phyloP scores from a whole-genome alignment of 2,888 invertebrate genomes.

The Erebia aethiops region DNA sequence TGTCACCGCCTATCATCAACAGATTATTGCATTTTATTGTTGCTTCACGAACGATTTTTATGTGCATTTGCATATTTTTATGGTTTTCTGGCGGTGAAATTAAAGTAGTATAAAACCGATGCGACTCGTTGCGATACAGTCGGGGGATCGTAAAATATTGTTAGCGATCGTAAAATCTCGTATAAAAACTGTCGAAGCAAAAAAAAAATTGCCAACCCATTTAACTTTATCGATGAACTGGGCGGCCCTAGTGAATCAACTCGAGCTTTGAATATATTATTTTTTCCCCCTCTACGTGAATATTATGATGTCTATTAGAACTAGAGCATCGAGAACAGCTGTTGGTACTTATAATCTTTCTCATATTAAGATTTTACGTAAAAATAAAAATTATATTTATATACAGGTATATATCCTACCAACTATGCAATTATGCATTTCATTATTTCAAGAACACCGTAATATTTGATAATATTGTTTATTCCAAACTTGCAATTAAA shows the following conservation, averaged over 20 bases:
- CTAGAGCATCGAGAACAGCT: too few relatives aligned
- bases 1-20: constrained; percentile 45
- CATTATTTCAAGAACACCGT: too few relatives aligned
- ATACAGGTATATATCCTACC: too few relatives aligned
- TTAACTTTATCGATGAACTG: constrained; percentile 43
- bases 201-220: constrained; percentile 67
- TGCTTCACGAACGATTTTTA: constrained; percentile 67
- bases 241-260: constrained; percentile 27
- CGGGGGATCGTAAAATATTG: constrained; percentile 76
- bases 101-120: constrained; percentile 79
- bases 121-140: constrained; percentile 73
- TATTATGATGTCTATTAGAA: too few relatives aligned
- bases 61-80: constrained; percentile 80
- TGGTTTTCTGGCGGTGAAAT: constrained; percentile 78
- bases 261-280: constrained; percentile 16
- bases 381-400: too few relatives aligned
- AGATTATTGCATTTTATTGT: constrained; percentile 67
- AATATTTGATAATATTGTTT: too few relatives aligned
- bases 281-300: background rate
- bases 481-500: too few relatives aligned
- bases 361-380: too few relatives aligned
- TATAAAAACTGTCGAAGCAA: constrained; percentile 75
- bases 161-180: constrained; percentile 71
- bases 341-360: too few relatives aligned
- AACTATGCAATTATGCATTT: too few relatives aligned